Evolutionary conservation across 2,797 vertebrate genomes (phyloP).

Genomic region (Xiphorhynchus erythropygius): DNA sequence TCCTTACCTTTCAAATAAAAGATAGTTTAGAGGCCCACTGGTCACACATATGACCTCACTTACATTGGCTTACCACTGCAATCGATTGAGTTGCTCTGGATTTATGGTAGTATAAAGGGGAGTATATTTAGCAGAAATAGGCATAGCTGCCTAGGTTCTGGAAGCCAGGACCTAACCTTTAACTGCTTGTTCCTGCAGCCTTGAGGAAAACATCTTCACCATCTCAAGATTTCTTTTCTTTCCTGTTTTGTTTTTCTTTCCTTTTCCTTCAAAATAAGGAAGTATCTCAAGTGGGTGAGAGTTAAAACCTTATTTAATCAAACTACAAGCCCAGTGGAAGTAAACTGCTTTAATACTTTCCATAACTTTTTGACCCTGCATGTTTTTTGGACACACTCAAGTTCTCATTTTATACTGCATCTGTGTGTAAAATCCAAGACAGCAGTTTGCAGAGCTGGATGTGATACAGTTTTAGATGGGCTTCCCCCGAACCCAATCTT

Average conservation of each 20-base stretch:
- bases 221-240: neutral
- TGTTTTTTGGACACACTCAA: neutral
- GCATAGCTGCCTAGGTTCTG: neutral
- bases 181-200: neutral
- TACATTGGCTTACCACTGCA: neutral
- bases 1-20: conserved; percentile 17
- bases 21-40: neutral
- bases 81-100: neutral
- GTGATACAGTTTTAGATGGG: neutral
- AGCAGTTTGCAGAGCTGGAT: fast-evolving
- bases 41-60: neutral
- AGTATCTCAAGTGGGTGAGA: neutral
- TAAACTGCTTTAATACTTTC: neutral
- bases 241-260: neutral
- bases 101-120: neutral
- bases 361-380: neutral
- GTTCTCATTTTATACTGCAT: neutral
- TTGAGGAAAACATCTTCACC: neutral
- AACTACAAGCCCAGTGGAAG: neutral
- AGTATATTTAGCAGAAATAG: neutral
- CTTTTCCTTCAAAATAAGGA: neutral
- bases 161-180: neutral
- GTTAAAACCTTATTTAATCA: neutral
- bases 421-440: neutral
- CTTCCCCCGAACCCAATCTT: neutral